phyloP scores from a whole-genome alignment of 2,113 vertebrate genomes.

The Gorsachius goisagi region DNA sequence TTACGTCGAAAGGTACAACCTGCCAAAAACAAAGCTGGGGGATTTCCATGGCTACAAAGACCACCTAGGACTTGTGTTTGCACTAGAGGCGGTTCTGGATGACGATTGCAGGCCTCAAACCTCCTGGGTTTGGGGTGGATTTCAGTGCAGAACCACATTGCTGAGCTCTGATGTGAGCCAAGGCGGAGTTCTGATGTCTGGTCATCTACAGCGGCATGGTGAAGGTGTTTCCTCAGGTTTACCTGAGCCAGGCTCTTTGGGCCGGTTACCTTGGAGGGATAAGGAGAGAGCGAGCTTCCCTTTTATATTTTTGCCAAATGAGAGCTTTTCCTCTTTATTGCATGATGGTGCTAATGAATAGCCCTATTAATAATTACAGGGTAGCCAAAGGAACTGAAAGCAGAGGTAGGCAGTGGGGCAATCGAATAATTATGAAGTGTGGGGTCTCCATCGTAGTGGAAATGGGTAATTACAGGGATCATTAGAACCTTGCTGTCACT shows the following conservation, averaged over 20 bases:
- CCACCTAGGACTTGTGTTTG: background rate
- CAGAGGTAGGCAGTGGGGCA: background rate
- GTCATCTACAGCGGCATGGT: background rate
- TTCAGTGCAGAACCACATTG: background rate
- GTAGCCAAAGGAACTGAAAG: background rate
- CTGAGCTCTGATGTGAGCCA: background rate
- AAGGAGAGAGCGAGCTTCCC: background rate
- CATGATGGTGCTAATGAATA: background rate
- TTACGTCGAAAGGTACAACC: slow-evolving; percentile 16
- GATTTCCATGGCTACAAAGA: slow-evolving; percentile 54
- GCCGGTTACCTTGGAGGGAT: background rate
- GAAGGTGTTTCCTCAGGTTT: background rate
- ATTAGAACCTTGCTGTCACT: background rate
- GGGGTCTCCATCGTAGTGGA: background rate
- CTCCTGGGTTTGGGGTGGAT: background rate
- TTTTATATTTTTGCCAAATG: background rate
- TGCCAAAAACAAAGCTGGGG: background rate
- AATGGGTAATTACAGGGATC: background rate
- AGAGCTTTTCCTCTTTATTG: background rate
- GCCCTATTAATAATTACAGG: background rate
- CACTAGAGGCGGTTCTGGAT: background rate
- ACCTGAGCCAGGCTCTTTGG: background rate
- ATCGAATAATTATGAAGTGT: background rate
- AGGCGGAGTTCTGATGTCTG: background rate
- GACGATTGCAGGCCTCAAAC: background rate